Evolutionary conservation across 2,888 invertebrate species (phyloP).

Genomic region (Tenodera sinensis): DNA sequence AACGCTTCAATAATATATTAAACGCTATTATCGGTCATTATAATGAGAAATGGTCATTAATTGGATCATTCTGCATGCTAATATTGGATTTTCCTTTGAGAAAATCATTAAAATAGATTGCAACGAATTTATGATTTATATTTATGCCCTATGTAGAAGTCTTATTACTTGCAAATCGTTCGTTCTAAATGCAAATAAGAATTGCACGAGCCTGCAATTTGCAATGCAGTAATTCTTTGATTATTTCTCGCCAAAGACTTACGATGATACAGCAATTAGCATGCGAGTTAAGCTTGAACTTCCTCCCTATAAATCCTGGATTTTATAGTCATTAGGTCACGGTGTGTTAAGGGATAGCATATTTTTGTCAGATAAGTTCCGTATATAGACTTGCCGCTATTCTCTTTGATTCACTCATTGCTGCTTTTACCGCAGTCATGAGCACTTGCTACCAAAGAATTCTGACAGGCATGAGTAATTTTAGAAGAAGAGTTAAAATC

Average conservation of each 20-base stretch:
- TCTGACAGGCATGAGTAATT: background rate
- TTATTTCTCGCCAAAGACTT: background rate
- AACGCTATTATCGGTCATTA: too few species aligned
- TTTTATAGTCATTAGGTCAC: background rate
- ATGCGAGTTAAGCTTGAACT: background rate
- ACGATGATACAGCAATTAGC: background rate
- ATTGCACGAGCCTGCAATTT: background rate
- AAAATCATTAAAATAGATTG: too few species aligned
- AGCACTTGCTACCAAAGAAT: background rate
- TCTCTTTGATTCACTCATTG: background rate
- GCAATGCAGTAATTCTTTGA: background rate
- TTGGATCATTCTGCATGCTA: too few species aligned
- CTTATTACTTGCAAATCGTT: background rate
- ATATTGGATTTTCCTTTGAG: too few species aligned
- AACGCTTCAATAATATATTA: too few species aligned
- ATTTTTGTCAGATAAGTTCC: background rate
- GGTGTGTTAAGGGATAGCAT: background rate
- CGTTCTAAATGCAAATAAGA: background rate
- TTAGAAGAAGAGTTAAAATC: background rate
- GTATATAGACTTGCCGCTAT: background rate
- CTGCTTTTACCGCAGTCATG: background rate
- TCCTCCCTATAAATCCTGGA: background rate
- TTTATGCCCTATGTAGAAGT: too few species aligned
- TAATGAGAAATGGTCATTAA: too few species aligned
- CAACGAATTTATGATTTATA: too few species aligned